Evolutionary conservation across 2,113 vertebrate genomes (phyloP), one percentile per base, ranked within the genome.

Genomic region (Thunnus thynnus): DNA sequence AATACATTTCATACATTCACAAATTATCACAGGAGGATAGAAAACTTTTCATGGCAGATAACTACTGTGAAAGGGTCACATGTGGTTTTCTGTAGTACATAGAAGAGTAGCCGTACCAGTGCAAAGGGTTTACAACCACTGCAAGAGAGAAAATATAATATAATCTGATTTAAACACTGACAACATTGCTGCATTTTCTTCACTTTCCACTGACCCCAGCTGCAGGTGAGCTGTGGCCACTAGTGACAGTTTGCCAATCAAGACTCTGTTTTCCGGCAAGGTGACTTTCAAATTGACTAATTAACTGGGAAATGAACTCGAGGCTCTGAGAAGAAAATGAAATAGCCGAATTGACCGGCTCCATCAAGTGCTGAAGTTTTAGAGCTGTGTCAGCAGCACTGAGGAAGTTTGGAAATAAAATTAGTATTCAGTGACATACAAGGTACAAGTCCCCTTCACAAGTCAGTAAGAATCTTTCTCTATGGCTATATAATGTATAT

Each of bases 321-420:
- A 55, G 62, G 62, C 22, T 1, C 12, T 14, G 52, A 16, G 48
- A 62, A 65, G 44, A 69, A 82, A 84, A 76, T 1, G 1, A 70
- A 63, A 27, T 0, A 4, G 9, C 27, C 5, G 52, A 58, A 71
- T 22, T 56, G 76, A 79, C 10, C 22, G 3, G 4, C 13, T 76
- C 54, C 13, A 62, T 44, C 5, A 4, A 18, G 27, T 10, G 22
- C 56, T 62, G 16, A 52, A 51, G 62, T 71, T 54, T 10, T 6
- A 17, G 5, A 48, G 80, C 81, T 76, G 84, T n/a, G 67, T 82
- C 84, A 65, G 81, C 74, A 76, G 66, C 50, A 30, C 41, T 18
- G 44, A 50, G 20, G 44, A 75, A 72, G 61, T 67, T 41, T 11
- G 14, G 27, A 63, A 62, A 67, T 48, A 0, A 68, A 63, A 36